A percentile compares a stretch with the other conserved stretches of the same genome.
phyloP scores from a whole-genome alignment of 2,113 vertebrate genomes.

The zebrafish (Danio rerio) region GRCz12tu NC_133196.1:46699501-46700000 shows the following conservation, averaged over 20 bases:
- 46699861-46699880: too few species aligned
- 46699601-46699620: constrained; percentile 54
- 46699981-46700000: too few species aligned
- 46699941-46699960: too few species aligned
- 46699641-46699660: neutral
- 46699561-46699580: constrained; percentile 65
- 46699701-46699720: neutral
- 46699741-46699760: neutral
- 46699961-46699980: too few species aligned
- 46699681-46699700: neutral
- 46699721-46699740: neutral
- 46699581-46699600: constrained; percentile 64
- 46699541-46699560: constrained; percentile 50
- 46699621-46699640: constrained; percentile 53
- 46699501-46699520: neutral
- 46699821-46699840: neutral
- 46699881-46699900: too few species aligned
- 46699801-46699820: neutral
- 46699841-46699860: too few species aligned
- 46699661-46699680: neutral
- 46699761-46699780: neutral
- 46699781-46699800: neutral
- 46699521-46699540: neutral
- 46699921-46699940: too few species aligned
- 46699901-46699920: too few species aligned